Evolutionary conservation across 2,888 invertebrate species (phyloP).

Genomic region (Leucophora obtusa): DNA sequence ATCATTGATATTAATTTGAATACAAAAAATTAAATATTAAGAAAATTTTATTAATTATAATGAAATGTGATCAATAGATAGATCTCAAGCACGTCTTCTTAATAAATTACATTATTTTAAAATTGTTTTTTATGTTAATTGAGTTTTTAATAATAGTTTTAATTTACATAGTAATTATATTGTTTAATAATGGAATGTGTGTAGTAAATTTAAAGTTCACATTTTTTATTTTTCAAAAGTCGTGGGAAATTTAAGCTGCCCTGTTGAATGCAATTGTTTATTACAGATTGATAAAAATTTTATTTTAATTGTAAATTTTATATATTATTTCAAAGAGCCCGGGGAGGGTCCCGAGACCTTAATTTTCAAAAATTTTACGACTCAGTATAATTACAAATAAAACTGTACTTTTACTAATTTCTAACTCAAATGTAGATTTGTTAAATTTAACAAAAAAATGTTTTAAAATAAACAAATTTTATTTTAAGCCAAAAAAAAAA

Average conservation of each 20-base stretch:
- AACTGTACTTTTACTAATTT: too few relatives aligned
- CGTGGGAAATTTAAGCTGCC: neutral
- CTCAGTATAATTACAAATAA: too few relatives aligned
- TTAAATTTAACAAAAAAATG: too few relatives aligned
- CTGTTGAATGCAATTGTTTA: neutral
- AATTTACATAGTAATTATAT: constrained; percentile 1
- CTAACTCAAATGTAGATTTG: too few relatives aligned
- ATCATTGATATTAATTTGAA: neutral
- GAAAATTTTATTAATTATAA: neutral
- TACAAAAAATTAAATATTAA: neutral
- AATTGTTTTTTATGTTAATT: neutral
- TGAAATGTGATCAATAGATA: neutral
- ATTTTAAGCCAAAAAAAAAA: too few relatives aligned
- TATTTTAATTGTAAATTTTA: neutral
- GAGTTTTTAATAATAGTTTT: neutral
- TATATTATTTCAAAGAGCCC: too few relatives aligned
- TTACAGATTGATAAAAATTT: neutral
- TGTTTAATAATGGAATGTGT: neutral
- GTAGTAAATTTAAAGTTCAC: neutral
- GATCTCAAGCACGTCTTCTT: neutral
- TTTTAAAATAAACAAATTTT: too few relatives aligned
- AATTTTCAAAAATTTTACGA: too few relatives aligned
- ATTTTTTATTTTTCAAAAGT: neutral
- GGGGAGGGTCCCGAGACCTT: too few relatives aligned
- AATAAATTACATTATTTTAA: neutral